A percentile compares a stretch with the other conserved stretches of the same genome.
Evolutionary conservation across 2,113 vertebrate species (phyloP).

Genomic region (Montifringilla adamsi): DNA sequence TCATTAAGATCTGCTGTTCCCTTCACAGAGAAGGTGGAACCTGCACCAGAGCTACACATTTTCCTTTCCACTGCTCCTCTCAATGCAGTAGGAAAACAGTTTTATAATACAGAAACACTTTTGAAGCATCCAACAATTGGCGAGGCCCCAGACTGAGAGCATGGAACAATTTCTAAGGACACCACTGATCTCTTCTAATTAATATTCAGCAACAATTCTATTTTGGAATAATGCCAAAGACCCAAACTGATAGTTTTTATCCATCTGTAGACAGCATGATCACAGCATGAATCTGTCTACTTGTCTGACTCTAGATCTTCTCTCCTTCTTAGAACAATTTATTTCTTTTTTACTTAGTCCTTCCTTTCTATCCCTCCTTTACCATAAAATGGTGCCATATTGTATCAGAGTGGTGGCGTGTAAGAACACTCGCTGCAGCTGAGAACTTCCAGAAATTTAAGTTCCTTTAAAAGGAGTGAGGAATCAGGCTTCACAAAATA

Average conservation of each 20-base stretch:
- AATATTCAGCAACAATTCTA: neutral
- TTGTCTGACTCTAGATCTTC: neutral
- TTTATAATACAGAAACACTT: neutral
- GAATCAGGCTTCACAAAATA: neutral
- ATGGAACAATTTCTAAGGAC: neutral
- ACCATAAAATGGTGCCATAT: neutral
- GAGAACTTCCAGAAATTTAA: neutral
- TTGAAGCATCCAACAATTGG: accelerated
- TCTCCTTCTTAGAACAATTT: neutral
- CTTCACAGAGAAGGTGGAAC: neutral
- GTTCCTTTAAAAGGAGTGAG: neutral
- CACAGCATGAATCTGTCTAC: neutral
- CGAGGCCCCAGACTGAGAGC: accelerated
- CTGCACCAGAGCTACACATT: neutral
- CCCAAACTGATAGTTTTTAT: neutral
- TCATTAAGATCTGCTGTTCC: neutral
- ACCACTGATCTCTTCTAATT: neutral
- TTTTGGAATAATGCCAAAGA: neutral
- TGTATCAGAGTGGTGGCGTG: neutral
- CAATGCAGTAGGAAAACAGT: neutral
- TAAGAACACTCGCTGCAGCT: accelerated
- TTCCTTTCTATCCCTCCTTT: neutral
- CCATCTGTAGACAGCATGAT: neutral
- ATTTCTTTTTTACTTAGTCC: neutral
- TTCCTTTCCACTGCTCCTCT: neutral